A percentile compares a stretch with the other conserved stretches of the same genome.
phyloP scores from a whole-genome alignment of 2,113 vertebrate species.

The Budorcas taxicolor region DNA sequence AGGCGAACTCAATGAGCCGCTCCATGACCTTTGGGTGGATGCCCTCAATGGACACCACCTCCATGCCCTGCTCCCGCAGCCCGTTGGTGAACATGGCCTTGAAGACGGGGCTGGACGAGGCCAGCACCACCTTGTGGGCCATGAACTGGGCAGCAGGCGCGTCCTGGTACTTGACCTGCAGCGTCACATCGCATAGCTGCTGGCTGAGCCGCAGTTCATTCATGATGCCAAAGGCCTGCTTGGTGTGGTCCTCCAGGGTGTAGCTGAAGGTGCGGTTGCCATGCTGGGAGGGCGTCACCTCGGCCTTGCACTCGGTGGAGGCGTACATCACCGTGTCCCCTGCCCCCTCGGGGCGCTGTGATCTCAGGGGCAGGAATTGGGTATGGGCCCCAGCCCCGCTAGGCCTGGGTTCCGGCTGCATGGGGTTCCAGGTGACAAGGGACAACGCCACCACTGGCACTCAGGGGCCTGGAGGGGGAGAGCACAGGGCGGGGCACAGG shows the following conservation, averaged over 20 bases:
- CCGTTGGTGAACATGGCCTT: constrained; percentile 96
- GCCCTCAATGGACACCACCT: constrained; percentile 92
- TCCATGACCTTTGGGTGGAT: constrained; percentile 94
- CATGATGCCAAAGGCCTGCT: constrained; percentile 91
- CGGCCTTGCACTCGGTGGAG: constrained; percentile 89
- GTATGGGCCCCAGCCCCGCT: constrained; percentile 51
- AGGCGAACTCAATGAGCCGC: constrained; percentile 92
- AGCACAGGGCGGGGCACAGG: background rate
- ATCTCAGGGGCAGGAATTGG: constrained; percentile 55
- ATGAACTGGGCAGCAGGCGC: constrained; percentile 86
- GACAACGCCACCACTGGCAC: background rate
- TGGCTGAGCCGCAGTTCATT: constrained; percentile 90
- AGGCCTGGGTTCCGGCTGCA: constrained; percentile 63
- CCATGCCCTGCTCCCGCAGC: constrained; percentile 90
- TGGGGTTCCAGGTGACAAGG: constrained; percentile 36
- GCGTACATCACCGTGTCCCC: constrained; percentile 74
- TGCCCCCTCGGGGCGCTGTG: constrained; percentile 50
- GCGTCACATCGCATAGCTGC: constrained; percentile 93
- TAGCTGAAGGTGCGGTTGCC: constrained; percentile 91
- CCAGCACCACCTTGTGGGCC: constrained; percentile 93
- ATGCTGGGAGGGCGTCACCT: constrained; percentile 91
- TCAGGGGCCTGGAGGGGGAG: constrained; percentile 57
- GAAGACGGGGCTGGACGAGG: constrained; percentile 92
- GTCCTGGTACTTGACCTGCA: constrained; percentile 87
- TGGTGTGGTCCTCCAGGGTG: constrained; percentile 91